Percentiles rank a stretch among this genome's conserved stretches.
phyloP scores from a whole-genome alignment of 1,140 invertebrate genomes.

The Andricus grossulariae region DNA sequence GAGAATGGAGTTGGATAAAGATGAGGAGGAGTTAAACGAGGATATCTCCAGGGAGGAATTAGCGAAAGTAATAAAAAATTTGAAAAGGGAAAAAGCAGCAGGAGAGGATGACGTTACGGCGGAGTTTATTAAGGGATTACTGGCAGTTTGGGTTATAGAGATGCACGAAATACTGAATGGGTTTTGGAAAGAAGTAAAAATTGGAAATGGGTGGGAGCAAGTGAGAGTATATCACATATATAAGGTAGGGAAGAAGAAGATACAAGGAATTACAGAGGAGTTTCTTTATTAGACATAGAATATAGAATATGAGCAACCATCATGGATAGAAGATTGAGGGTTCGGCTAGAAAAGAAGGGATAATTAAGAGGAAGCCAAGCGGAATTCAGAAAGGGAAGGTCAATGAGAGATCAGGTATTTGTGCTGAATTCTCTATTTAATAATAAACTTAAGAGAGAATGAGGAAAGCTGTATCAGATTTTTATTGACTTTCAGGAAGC shows the following conservation, averaged over 20 bases:
- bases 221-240: conserved; percentile 14
- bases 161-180: conserved; percentile 18
- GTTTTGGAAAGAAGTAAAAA: conserved; percentile 12
- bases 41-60: too few relatives aligned
- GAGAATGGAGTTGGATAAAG: too few relatives aligned
- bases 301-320: conserved; percentile 29
- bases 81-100: conserved; percentile 35
- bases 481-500: not conserved
- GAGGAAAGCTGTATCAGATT: not conserved
- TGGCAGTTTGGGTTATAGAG: not conserved
- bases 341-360: conserved; percentile 19
- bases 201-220: conserved; percentile 10
- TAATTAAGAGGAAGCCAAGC: conserved; percentile 27
- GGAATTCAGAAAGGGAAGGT: conserved; percentile 15
- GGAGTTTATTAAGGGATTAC: conserved; percentile 20
- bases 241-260: conserved; percentile 15
- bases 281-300: too few relatives aligned
- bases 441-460: not conserved
- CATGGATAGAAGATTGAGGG: not conserved
- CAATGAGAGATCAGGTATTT: conserved; percentile 25
- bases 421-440: conserved; percentile 10
- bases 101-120: conserved; percentile 11
- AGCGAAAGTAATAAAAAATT: not conserved
- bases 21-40: too few relatives aligned
- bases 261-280: conserved; percentile 18